Base-by-base conservation (phyloP, 1,140 invertebrate genomes). In the Protaetia brevitarsis region DNA sequence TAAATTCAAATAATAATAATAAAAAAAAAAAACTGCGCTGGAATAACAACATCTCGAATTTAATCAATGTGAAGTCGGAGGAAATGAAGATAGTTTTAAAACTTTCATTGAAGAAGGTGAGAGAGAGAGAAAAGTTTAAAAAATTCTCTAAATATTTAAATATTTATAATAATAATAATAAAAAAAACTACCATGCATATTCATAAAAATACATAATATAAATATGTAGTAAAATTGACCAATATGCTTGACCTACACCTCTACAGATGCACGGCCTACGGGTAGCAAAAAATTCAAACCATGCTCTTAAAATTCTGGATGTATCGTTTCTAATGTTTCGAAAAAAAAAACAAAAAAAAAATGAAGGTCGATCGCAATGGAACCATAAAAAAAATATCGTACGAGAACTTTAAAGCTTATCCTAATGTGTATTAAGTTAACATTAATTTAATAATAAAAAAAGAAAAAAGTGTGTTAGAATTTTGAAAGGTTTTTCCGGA, bases 121-220 rank as follows among this genome's bases (percentile, higher is more conserved):
- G n/a, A n/a, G n/a, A n/a, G n/a, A 23, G 36, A 62, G 31, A 62
- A 34, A 34, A 62, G 31, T 23, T 59, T 59, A 19, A 62, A 26
- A 62, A 62, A 62, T 62, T 34, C 31, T 62, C 31, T 62, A 29
- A 36, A n/a, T n/a, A n/a, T n/a, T n/a, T n/a, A 16, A 64, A 27
- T 34, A 65, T 58, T 58, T 59, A 31, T 29, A 65, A 16, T 65
- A 36, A n/a, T 65, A 29, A 45, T 60, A 68, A 67, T 30, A 36
- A 68, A 66, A 59, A 30, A 65, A 34, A 61, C 72, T 75, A 75
- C 71, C 72, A 72, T 74, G 72, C 74, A 74, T 73, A 63, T n/a
- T n/a, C n/a, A n/a, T n/a, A n/a, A 69, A 67, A 69, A 57, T 64
- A 67, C 34, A 26, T 45, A 21, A n/a, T 45, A 45, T 45, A 45